Evolutionary conservation across 2,888 invertebrate genomes (phyloP), one percentile per base, ranked within the genome.

Genomic region (Baccha elongata): DNA sequence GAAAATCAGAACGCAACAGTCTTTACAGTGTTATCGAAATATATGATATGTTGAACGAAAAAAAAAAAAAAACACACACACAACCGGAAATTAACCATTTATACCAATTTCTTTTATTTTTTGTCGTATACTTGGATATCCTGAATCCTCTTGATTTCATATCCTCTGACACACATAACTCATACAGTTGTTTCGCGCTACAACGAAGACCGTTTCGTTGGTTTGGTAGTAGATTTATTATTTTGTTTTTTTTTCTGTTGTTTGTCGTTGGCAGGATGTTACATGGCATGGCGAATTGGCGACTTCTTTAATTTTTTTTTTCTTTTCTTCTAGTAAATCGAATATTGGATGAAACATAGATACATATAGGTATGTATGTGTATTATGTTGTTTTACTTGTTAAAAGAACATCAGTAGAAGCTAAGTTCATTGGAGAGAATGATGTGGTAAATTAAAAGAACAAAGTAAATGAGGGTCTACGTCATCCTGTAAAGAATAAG

Each of bases 211-310:
- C n/a, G n/a, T 37, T 23, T 37, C 19, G 10, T 58, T 58, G 35
- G 53, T 58, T 15, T 15, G 13, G 13, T 7, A 26, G 68, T 78
- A 72, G 78, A 78, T 76, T 83, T 83, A 78, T 83, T 83, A 83
- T 73, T 72, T 35, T n/a, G n/a, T n/a, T 67, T 71, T 19, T 11
- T 48, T 74, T 80, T 69, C 62, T 68, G 69, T 64, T 73, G 71
- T 83, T 83, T 76, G 83, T 83, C 72, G 67, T 76, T 74, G 58
- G 48, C 62, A 76, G 76, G 76, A 76, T 76, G 72, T 72, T 78
- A 58, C 80, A 58, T 75, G 46, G 44, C 64, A 80, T 58, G 55
- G 26, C 48, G 60, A 37, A 60, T n/a, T n/a, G 40, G 37, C 44
- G 17, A 48, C 58, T 55, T 35, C 52, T 55, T 10, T 50, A 29